A percentile compares a stretch with the other conserved stretches of the same genome.
These are phyloP conservation scores for Phrixothrix hirtus DNA, from an alignment of 2,888 invertebrate species.

Conservation along the genomic window DNA sequence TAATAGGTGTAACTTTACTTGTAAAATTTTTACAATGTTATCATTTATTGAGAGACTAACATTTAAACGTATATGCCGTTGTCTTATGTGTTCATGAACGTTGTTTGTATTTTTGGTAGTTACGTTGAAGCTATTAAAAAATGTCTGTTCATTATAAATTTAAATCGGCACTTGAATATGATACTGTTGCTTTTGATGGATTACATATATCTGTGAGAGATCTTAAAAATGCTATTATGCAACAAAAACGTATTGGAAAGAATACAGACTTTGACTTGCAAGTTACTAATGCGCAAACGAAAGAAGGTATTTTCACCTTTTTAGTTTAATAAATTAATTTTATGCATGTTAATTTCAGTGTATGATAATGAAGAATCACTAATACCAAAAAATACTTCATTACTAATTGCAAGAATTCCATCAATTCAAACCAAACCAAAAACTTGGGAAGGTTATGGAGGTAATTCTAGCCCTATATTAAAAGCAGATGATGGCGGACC, in stretches of 20 bases:
- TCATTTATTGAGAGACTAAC: too few species aligned
- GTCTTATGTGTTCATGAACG: too few species aligned
- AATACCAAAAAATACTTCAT: slow-evolving; percentile 96
- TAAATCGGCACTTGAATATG: slow-evolving; percentile 93
- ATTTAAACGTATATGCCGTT: too few species aligned
- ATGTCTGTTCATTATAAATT: slow-evolving; percentile 99
- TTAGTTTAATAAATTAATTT: too few species aligned
- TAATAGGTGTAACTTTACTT: too few species aligned
- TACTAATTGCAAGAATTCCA: slow-evolving; percentile 92
- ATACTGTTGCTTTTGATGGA: slow-evolving; percentile 96
- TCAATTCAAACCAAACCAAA: slow-evolving; percentile 72
- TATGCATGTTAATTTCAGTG: too few species aligned
- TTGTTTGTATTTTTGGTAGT: too few species aligned
- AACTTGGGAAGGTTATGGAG: slow-evolving; percentile 66
- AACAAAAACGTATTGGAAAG: slow-evolving; percentile 93
- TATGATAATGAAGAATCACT: slow-evolving; percentile 88
- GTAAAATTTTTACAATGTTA: too few species aligned
- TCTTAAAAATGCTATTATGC: slow-evolving; percentile 91
- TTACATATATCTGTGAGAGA: slow-evolving; percentile 94
- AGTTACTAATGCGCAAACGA: slow-evolving; percentile 95
- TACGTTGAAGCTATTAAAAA: too few species aligned
- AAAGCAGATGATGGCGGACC: slow-evolving; percentile 53
- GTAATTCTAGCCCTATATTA: slow-evolving; percentile 54
- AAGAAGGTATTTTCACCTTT: too few species aligned
- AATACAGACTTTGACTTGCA: slow-evolving; percentile 94